These are phyloP conservation scores for Chymomyza procnemis DNA, from an alignment of 2,888 invertebrate species.

Conservation along the genomic window DNA sequence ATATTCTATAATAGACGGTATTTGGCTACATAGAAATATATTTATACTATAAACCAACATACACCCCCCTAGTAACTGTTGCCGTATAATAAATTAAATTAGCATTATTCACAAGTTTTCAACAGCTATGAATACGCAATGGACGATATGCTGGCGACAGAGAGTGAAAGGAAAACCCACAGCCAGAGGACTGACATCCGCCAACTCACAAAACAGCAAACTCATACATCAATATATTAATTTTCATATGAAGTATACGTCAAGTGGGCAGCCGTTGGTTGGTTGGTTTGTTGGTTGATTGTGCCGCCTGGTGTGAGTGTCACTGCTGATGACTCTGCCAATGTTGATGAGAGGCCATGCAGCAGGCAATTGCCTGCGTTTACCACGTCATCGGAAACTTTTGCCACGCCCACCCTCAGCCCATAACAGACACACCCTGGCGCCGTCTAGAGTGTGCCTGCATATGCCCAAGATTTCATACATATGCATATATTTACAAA, in stretches of 20 bases:
- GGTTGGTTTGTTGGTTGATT: too few relatives aligned
- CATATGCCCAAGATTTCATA: slow-evolving; percentile 7
- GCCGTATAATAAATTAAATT: slow-evolving; percentile 45
- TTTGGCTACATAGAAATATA: too few relatives aligned
- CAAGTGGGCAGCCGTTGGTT: slow-evolving; percentile 38
- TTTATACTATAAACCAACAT: background rate
- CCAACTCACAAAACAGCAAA: slow-evolving; percentile 21
- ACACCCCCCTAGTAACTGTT: background rate
- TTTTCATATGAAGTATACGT: background rate
- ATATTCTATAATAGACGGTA: background rate
- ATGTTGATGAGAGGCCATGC: slow-evolving; percentile 28
- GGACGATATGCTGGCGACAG: slow-evolving; percentile 10
- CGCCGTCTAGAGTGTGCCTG: background rate
- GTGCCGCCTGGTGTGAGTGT: too few relatives aligned
- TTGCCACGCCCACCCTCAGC: slow-evolving; percentile 9
- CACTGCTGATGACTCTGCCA: slow-evolving; percentile 19
- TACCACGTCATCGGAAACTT: slow-evolving; percentile 42
- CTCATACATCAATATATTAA: slow-evolving; percentile 46
- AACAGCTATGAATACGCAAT: slow-evolving; percentile 58
- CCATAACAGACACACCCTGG: background rate
- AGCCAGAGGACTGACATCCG: slow-evolving; percentile 16
- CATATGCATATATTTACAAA: background rate
- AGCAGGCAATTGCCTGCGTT: slow-evolving; percentile 41
- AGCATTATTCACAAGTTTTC: slow-evolving; percentile 59
- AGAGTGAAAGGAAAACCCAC: slow-evolving; percentile 10